Evolutionary conservation across 2,888 invertebrate species (phyloP), one percentile per base, ranked within the genome.

Genomic region (Hoplodrina ambigua): DNA sequence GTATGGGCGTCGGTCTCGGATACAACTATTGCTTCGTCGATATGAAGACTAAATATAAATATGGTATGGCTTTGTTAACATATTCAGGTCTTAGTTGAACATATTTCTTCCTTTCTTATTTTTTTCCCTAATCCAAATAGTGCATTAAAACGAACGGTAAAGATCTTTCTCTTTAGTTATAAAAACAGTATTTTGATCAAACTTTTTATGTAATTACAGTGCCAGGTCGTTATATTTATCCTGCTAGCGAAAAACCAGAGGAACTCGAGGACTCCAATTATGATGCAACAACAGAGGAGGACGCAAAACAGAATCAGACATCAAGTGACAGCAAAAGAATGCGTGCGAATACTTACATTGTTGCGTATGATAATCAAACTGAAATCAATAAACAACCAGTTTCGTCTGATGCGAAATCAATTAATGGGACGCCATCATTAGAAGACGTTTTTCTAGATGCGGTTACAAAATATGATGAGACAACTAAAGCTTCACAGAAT

Each of bases 21-120:
- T 90, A 89, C 70, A 90, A 90, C 75, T 89, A 90, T 68, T 90
- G 90, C 67, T 88, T 84, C 55, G 87, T 90, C 8, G 87, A 88
- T 50, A 66, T 85, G 57, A 85, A 82, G 61, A 83, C 86, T 0
- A 83, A 72, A 64, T 79, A 76, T 25, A 84, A 69, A 84, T 81
- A 84, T 41, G 67, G 88, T 89, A 82, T 49, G 63, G 25, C 15
- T 61, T 41, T 52, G 15, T 20, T 55, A 46, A 25, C 19, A 2
- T 49, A n/a, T 19, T 37, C 8, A 46, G 55, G 25, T 41, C 15
- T 19, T 20, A 8, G n/a, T n/a, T n/a, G n/a, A n/a, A n/a, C 25
- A 25, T 25, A 25, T 25, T 25, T 25, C 25, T n/a, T n/a, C n/a
- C 33, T 0, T 25, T 25, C 25, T 25, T 33, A 33, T 33, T 33